A percentile compares a stretch with the other conserved stretches of the same genome.
Conservation (phyloP, 2,888 invertebrate genomes). For the Chloroclysta siterata region DNA sequence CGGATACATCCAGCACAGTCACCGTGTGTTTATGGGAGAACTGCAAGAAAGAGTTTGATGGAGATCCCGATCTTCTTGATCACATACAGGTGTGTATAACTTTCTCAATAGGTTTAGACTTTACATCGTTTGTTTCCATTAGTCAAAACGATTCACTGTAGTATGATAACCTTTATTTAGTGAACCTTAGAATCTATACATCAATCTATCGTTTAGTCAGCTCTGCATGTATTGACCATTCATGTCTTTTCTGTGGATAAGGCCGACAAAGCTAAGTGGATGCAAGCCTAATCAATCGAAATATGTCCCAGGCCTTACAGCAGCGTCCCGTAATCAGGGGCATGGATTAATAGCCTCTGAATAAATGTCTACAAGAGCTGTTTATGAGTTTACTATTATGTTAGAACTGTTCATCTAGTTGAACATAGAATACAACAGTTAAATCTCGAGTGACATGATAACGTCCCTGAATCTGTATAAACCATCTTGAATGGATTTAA, state of each 20-base stretch:
- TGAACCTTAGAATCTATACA: background rate
- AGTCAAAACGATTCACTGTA: background rate
- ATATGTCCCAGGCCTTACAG: no score
- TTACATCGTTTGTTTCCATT: background rate
- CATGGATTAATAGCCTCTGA: no score
- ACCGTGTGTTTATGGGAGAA: conserved; percentile 92
- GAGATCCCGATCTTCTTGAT: conserved; percentile 92
- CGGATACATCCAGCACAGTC: conserved; percentile 78
- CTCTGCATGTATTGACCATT: background rate
- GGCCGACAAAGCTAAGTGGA: background rate
- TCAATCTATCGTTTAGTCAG: background rate
- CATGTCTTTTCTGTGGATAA: background rate
- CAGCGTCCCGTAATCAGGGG: no score
- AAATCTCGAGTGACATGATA: no score
- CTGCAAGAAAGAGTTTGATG: conserved; percentile 91
- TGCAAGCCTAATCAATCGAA: no score
- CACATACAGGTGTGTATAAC: conserved; percentile 90
- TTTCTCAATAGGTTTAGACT: background rate
- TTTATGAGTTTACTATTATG: no score
- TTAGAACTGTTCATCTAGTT: no score
- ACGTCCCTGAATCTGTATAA: no score
- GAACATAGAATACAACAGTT: no score
- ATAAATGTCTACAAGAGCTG: no score
- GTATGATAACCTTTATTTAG: background rate
- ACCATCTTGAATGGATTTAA: no score